Conservation (phyloP, 1,140 invertebrate species). For the Caenorhabditis inopinata region DNA sequence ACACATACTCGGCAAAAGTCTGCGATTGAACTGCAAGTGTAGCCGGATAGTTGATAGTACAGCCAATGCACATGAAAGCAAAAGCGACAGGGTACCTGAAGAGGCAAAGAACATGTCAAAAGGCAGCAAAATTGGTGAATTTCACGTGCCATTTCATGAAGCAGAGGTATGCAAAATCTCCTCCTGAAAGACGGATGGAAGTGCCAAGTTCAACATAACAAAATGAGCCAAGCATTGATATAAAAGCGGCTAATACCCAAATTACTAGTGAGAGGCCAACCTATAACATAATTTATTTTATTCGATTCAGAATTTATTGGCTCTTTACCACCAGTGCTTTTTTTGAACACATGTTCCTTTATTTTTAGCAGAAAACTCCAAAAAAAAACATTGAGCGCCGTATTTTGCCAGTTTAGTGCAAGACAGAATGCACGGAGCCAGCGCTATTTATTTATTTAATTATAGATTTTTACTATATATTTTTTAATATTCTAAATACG, state of each 20-base stretch:
- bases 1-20: conserved; percentile 59
- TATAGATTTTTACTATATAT: too few species aligned
- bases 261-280: conserved; percentile 59
- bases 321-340: too few species aligned
- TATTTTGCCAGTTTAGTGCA: too few species aligned
- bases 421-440: too few species aligned
- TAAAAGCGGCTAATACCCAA: conserved; percentile 57
- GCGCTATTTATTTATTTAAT: too few species aligned
- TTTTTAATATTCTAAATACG: too few species aligned
- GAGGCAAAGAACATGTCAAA: not conserved
- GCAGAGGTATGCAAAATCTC: conserved; percentile 63
- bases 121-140: not conserved
- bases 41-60: conserved; percentile 56
- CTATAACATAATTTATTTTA: too few species aligned
- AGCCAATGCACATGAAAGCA: conserved; percentile 60
- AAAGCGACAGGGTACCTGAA: conserved; percentile 61
- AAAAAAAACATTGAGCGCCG: too few species aligned
- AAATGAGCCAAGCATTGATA: conserved; percentile 60
- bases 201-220: conserved; percentile 63
- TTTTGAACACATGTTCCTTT: too few species aligned
- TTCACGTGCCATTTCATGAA: conserved; percentile 55
- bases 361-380: too few species aligned
- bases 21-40: conserved; percentile 59
- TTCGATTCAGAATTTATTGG: too few species aligned
- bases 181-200: conserved; percentile 58